Evolutionary conservation across 1,140 invertebrate species (phyloP).

Genomic region (Scylla paramamosain): DNA sequence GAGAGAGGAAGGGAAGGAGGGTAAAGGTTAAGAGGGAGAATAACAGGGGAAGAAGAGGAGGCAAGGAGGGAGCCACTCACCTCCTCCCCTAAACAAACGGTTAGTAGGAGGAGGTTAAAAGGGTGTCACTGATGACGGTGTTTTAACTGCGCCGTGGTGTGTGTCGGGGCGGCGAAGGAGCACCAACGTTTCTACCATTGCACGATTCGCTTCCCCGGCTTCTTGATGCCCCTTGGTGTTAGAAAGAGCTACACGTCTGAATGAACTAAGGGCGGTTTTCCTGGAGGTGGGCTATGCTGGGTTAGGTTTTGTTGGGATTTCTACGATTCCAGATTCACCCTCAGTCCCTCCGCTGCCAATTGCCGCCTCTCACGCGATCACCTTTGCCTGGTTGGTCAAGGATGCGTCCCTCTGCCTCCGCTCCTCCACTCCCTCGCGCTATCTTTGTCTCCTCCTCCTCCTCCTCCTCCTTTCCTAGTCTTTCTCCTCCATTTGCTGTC

Average conservation of each 20-base stretch:
- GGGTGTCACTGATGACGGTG: constrained; percentile 67
- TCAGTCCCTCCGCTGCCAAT: constrained; percentile 61
- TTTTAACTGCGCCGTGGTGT: constrained; percentile 59
- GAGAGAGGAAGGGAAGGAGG: constrained; percentile 29
- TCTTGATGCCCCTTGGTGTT: background rate
- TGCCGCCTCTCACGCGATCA: constrained; percentile 58
- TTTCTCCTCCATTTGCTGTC: background rate
- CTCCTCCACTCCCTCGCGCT: background rate
- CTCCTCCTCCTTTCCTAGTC: background rate
- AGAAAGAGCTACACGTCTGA: background rate
- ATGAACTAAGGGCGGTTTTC: constrained; percentile 26
- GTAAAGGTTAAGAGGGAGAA: background rate
- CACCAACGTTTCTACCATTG: constrained; percentile 58
- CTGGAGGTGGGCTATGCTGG: background rate
- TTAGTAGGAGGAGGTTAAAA: constrained; percentile 52
- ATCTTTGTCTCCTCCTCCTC: background rate
- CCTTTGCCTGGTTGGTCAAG: constrained; percentile 29
- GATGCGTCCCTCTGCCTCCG: background rate
- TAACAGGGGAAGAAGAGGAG: background rate
- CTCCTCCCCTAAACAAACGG: constrained; percentile 61
- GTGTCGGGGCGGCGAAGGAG: constrained; percentile 36
- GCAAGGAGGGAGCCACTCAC: background rate
- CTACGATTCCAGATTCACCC: constrained; percentile 57
- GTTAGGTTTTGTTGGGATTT: constrained; percentile 36
- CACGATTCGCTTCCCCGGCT: constrained; percentile 35